Conservation (phyloP, 1,140 invertebrate species). For the Neodiprion virginianus region DNA sequence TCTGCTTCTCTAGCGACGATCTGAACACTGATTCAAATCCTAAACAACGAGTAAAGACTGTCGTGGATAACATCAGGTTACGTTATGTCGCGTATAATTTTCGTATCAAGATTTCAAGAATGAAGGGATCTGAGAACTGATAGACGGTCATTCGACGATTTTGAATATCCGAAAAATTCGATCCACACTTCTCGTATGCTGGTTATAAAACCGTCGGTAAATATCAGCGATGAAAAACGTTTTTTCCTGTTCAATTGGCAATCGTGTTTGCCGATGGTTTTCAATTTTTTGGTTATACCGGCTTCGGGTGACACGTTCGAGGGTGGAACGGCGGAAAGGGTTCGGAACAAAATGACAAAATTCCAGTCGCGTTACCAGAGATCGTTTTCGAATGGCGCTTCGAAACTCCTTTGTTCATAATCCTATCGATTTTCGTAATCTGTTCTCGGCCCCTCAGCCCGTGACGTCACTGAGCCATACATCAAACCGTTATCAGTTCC, state of each 20-base stretch:
- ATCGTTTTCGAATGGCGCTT: conserved; percentile 13
- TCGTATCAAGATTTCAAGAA: no score
- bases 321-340: background rate
- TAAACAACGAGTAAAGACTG: background rate
- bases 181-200: no score
- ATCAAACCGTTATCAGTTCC: conserved; percentile 50
- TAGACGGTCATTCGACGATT: no score
- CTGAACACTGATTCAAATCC: background rate
- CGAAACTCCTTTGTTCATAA: conserved; percentile 41
- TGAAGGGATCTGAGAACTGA: no score
- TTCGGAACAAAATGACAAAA: background rate
- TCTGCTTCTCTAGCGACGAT: background rate
- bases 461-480: conserved; percentile 52
- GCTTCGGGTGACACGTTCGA: background rate
- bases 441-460: conserved; percentile 45
- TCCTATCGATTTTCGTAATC: conserved; percentile 51
- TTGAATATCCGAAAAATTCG: no score
- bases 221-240: no score
- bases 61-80: no score
- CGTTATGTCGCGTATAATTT: no score
- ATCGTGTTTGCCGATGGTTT: no score
- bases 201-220: no score
- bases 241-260: no score
- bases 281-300: background rate
- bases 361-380: background rate